Conservation (phyloP, 2,797 vertebrate genomes). For the Pterois miles region DNA sequence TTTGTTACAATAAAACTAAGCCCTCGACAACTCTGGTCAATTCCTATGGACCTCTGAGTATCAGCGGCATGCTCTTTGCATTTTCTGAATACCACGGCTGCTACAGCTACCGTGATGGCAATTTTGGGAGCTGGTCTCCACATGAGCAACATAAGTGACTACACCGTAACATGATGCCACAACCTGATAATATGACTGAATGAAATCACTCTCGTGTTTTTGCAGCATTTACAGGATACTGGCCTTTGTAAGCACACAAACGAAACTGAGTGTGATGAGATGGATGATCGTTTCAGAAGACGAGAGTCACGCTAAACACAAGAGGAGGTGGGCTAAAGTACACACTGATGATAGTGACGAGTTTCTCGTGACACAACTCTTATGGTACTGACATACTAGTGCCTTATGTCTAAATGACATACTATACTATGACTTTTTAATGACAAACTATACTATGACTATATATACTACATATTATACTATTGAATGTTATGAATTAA, state of each 20-base stretch:
- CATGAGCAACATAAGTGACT: neutral
- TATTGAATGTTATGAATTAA: no score
- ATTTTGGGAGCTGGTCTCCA: neutral
- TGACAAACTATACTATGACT: no score
- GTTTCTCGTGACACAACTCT: no score
- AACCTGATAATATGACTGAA: neutral
- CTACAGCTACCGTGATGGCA: neutral
- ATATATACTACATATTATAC: no score
- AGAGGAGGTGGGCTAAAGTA: no score
- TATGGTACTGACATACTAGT: no score
- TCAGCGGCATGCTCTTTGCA: slow-evolving; percentile 18
- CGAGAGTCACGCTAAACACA: no score
- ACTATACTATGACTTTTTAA: no score
- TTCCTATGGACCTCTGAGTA: slow-evolving; percentile 26
- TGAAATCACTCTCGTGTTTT: neutral
- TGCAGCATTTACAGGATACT: slow-evolving; percentile 4
- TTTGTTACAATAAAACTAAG: slow-evolving; percentile 68
- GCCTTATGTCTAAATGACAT: no score
- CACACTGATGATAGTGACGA: no score
- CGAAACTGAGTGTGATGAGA: neutral
- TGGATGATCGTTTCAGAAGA: no score
- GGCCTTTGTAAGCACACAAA: slow-evolving; percentile 32
- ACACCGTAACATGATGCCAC: neutral
- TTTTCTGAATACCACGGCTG: slow-evolving; percentile 4
- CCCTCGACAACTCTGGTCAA: slow-evolving; percentile 31